These are phyloP conservation scores for Diacarnus erythraeanus DNA, from an alignment of 37 sponge, comb jelly and placozoan species.

Conservation along the genomic window DNA sequence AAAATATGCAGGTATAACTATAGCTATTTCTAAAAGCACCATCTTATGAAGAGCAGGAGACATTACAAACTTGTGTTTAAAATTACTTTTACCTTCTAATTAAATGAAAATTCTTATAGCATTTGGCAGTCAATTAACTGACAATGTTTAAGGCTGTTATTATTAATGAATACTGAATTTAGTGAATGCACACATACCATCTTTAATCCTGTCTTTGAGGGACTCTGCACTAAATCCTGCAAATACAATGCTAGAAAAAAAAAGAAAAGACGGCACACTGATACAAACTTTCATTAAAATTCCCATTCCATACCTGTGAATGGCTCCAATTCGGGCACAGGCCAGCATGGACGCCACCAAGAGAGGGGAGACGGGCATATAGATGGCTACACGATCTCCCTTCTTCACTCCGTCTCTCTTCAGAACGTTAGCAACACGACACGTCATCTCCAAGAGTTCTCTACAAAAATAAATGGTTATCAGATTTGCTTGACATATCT, in stretches of 20 bases:
- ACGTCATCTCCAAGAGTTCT: conserved; percentile 78
- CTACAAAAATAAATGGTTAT: neutral
- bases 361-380: conserved; percentile 91
- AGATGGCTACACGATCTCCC: conserved; percentile 92
- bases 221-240: conserved; percentile 97
- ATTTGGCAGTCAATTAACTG: too few species aligned
- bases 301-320: conserved; percentile 64
- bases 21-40: too few species aligned
- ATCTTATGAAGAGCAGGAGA: too few species aligned
- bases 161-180: too few species aligned
- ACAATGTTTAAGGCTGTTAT: too few species aligned
- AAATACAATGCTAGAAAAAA: conserved; percentile 94
- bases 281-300: neutral
- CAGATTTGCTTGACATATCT: neutral
- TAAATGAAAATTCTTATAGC: too few species aligned
- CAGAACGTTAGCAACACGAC: conserved; percentile 89
- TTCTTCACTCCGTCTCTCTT: conserved; percentile 82
- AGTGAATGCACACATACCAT: conserved; percentile 69
- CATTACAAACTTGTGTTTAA: too few species aligned
- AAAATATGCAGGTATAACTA: too few species aligned
- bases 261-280: neutral
- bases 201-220: conserved; percentile 73
- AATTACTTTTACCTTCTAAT: too few species aligned
- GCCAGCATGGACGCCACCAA: conserved; percentile 93
- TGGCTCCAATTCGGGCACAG: conserved; percentile 92